Conservation (phyloP, 53 echinoderm and acorn worm genomes). For the Henricia sp. region DNA sequence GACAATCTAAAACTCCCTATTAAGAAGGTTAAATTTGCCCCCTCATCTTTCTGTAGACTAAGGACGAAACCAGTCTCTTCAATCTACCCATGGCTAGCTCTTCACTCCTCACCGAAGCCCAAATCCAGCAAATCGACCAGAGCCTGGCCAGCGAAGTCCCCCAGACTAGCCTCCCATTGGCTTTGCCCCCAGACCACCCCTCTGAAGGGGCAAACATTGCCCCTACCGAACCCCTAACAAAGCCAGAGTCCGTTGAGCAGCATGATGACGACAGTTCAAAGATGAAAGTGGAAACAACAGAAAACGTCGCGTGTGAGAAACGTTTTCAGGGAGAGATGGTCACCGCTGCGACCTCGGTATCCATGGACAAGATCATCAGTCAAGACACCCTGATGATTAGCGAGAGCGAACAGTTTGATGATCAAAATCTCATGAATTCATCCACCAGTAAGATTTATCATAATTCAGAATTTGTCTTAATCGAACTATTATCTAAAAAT, state of each 20-base stretch:
- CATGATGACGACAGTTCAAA: background rate
- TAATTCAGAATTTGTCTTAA: too few species aligned
- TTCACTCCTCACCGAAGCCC: slow-evolving; percentile 74
- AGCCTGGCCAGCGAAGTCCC: slow-evolving; percentile 43
- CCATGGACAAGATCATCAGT: slow-evolving; percentile 38
- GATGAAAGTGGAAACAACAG: background rate
- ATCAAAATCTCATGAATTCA: slow-evolving; percentile 25
- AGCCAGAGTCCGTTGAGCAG: background rate
- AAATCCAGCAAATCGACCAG: slow-evolving; percentile 74
- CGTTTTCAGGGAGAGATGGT: slow-evolving; percentile 14
- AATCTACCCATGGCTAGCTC: slow-evolving; percentile 46
- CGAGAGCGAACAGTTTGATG: slow-evolving; percentile 27
- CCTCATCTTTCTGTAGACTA: slow-evolving; percentile 52
- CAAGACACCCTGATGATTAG: slow-evolving; percentile 50
- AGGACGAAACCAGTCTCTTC: slow-evolving; percentile 60
- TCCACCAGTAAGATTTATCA: too few species aligned
- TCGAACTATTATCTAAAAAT: too few species aligned
- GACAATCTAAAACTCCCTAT: too few species aligned
- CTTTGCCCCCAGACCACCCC: too few species aligned
- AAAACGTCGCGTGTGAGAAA: background rate
- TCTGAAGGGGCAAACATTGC: too few species aligned
- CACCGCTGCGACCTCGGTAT: background rate
- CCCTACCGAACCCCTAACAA: background rate
- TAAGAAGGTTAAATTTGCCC: too few species aligned
- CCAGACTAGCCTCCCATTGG: background rate